A percentile compares a stretch with the other conserved stretches of the same genome.
These are phyloP conservation scores for Chydorus sphaericus DNA, from an alignment of 2,888 invertebrate species.

Conservation along the genomic window DNA sequence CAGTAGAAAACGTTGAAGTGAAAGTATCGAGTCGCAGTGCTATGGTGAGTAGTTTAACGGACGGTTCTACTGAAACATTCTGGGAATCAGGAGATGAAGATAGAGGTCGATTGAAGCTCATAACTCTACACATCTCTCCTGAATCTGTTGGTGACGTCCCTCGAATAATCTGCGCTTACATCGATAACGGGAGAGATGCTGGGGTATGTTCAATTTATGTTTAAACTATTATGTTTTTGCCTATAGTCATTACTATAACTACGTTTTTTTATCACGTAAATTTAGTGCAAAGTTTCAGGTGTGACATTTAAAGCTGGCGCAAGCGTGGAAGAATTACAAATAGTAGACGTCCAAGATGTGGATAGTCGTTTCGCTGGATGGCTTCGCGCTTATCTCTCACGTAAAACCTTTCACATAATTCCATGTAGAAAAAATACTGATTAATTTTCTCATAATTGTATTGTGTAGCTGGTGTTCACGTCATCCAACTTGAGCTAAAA, in stretches of 20 bases:
- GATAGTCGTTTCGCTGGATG: conserved; percentile 75
- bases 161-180: conserved; percentile 65
- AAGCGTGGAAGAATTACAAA: conserved; percentile 62
- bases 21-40: conserved; percentile 85
- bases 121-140: conserved; percentile 5
- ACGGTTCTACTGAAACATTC: conserved; percentile 92
- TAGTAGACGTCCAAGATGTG: conserved; percentile 68
- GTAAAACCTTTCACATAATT: conserved; percentile 30
- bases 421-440: neutral
- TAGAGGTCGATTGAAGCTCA: conserved; percentile 23
- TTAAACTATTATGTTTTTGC: neutral
- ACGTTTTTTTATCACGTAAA: conserved; percentile 5
- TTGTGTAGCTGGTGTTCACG: conserved; percentile 23
- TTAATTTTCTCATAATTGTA: neutral
- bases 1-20: conserved; percentile 59
- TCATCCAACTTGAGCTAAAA: conserved; percentile 67
- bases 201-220: conserved; percentile 41
- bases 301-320: conserved; percentile 72
- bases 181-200: conserved; percentile 87
- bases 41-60: conserved; percentile 82
- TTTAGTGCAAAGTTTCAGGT: conserved; percentile 72
- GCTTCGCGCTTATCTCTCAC: conserved; percentile 69
- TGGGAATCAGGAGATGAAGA: conserved; percentile 99
- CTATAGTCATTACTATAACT: neutral
- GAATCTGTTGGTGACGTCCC: conserved; percentile 35